Conservation (phyloP, 1,140 invertebrate species). For the Drosophila repleta region DNA sequence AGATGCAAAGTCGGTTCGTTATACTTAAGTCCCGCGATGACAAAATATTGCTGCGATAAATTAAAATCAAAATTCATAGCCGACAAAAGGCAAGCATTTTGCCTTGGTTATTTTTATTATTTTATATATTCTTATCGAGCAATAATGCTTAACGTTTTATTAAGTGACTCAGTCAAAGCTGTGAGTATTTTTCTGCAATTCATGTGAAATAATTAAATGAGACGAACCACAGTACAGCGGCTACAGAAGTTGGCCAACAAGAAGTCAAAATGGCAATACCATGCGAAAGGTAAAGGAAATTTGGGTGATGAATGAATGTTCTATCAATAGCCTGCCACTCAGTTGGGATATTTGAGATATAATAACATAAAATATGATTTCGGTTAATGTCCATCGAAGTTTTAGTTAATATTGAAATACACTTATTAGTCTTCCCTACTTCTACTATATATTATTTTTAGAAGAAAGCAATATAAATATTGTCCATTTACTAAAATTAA, state of each 20-base stretch:
- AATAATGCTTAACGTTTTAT: constrained; percentile 56
- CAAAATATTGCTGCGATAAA: constrained; percentile 28
- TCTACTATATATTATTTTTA: no score
- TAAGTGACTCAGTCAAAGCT: constrained; percentile 51
- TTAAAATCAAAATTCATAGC: constrained; percentile 43
- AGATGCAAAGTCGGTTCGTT: constrained; percentile 22
- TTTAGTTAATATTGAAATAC: no score
- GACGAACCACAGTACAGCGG: constrained; percentile 37
- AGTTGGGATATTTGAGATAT: neutral
- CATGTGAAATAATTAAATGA: constrained; percentile 73
- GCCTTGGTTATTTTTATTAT: constrained; percentile 2
- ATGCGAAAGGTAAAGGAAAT: neutral
- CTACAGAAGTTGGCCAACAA: constrained; percentile 28
- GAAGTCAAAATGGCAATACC: neutral
- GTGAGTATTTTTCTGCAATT: constrained; percentile 58
- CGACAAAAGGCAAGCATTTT: constrained; percentile 31
- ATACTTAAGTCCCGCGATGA: constrained; percentile 20
- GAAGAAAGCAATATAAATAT: no score
- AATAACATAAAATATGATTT: neutral
- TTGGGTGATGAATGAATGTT: neutral
- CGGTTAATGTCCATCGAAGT: no score
- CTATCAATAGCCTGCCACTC: neutral
- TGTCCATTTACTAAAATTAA: no score
- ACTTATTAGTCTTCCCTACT: no score
- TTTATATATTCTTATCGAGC: constrained; percentile 36